Evolutionary conservation across 2,797 vertebrate species (phyloP).

Genomic region (Basileuterus tristriatus): DNA sequence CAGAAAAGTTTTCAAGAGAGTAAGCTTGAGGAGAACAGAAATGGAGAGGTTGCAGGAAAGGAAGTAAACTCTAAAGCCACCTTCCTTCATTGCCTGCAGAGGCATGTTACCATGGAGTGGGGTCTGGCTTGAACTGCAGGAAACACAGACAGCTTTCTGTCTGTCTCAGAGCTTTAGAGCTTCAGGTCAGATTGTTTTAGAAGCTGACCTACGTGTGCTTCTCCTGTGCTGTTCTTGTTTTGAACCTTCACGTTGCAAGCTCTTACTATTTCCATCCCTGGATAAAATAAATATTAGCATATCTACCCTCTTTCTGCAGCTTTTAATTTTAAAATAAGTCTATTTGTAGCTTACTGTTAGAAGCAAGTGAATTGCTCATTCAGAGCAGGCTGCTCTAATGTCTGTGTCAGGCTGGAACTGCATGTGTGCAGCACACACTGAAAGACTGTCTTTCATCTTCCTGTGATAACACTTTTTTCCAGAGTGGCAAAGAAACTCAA

Average conservation of each 20-base stretch:
- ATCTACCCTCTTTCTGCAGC: neutral
- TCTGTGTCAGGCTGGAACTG: neutral
- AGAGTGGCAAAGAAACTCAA: neutral
- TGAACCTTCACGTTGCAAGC: accelerated
- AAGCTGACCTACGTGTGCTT: neutral
- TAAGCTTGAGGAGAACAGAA: neutral
- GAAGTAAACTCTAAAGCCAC: neutral
- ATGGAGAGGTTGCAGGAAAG: neutral
- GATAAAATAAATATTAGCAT: neutral
- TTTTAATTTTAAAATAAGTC: neutral
- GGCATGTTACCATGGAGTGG: neutral
- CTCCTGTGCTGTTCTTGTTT: accelerated
- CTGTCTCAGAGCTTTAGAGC: neutral
- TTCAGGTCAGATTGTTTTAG: neutral
- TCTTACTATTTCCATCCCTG: neutral
- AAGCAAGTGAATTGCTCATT: neutral
- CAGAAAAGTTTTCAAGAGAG: neutral
- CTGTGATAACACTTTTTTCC: neutral
- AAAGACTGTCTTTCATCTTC: neutral
- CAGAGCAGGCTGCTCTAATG: neutral
- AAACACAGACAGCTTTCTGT: neutral
- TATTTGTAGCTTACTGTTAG: neutral
- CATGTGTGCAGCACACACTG: neutral
- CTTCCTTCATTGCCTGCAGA: neutral
- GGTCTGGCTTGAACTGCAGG: neutral